Evolutionary conservation across 2,797 vertebrate genomes (phyloP).

Genomic region (Adrianichthys oophorus): DNA sequence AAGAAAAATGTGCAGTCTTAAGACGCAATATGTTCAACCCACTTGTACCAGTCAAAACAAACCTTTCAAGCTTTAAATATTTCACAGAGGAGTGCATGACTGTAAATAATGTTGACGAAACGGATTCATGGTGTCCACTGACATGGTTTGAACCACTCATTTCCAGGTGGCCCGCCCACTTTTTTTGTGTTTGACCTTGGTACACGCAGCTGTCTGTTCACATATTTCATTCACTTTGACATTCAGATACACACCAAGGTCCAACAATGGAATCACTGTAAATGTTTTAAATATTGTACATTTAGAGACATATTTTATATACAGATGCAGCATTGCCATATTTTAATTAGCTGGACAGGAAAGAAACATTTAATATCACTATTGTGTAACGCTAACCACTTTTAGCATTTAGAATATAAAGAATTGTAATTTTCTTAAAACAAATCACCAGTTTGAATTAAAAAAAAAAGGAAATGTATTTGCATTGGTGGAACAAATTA

Average conservation of each 20-base stretch:
- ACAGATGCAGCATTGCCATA: constrained; percentile 74
- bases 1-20: constrained; percentile 7
- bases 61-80: constrained; percentile 52
- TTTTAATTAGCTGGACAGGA: constrained; percentile 73
- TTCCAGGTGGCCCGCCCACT: constrained; percentile 20
- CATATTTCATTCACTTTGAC: constrained; percentile 23
- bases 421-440: constrained; percentile 8
- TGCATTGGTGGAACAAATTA: too few relatives aligned
- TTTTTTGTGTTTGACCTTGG: constrained; percentile 49
- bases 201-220: constrained; percentile 36
- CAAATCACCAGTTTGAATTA: too few relatives aligned
- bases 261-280: constrained; percentile 70
- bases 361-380: constrained; percentile 22
- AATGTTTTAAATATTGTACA: constrained; percentile 84
- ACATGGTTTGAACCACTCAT: constrained; percentile 33
- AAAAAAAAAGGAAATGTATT: too few relatives aligned
- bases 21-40: constrained; percentile 15
- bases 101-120: constrained; percentile 67
- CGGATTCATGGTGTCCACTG: constrained; percentile 30
- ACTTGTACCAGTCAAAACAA: constrained; percentile 41
- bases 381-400: constrained; percentile 23
- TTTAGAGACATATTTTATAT: constrained; percentile 86
- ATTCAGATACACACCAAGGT: constrained; percentile 40
- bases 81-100: constrained; percentile 55
- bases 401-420: constrained; percentile 21